These are phyloP conservation scores for Illadopsis cleaveri DNA, from an alignment of 2,113 vertebrate genomes.

Conservation along the genomic window DNA sequence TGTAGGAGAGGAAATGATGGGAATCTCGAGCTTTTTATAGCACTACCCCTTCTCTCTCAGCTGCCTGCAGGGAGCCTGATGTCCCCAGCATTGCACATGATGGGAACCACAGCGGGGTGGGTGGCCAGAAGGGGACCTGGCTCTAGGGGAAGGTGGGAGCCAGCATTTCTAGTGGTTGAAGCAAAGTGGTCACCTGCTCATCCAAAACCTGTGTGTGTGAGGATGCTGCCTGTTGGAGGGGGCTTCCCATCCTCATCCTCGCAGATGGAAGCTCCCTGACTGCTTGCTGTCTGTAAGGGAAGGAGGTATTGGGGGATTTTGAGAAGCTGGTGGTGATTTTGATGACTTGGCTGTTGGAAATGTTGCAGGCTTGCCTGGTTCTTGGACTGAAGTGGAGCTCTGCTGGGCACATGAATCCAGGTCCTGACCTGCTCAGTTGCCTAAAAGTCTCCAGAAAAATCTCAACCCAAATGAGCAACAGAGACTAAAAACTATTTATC, in stretches of 20 bases:
- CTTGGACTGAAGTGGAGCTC: neutral
- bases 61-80: neutral
- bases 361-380: neutral
- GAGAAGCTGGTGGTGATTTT: neutral
- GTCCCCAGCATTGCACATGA: neutral
- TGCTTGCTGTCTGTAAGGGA: neutral
- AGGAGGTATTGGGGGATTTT: neutral
- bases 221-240: neutral
- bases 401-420: neutral
- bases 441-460: neutral
- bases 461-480: neutral
- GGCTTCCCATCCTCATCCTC: neutral
- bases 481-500: neutral
- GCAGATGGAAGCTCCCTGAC: neutral
- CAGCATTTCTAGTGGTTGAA: neutral
- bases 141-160: neutral
- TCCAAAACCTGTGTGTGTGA: neutral
- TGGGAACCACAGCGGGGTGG: neutral
- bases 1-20: slow-evolving; percentile 12
- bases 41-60: neutral
- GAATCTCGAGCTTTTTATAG: slow-evolving; percentile 34
- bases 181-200: neutral
- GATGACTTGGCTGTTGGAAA: neutral
- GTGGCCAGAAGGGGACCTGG: neutral
- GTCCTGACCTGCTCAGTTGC: neutral